A percentile compares a stretch with the other conserved stretches of the same genome.
Conservation (phyloP, 2,113 vertebrate genomes). For the Mohoua ochrocephala region DNA sequence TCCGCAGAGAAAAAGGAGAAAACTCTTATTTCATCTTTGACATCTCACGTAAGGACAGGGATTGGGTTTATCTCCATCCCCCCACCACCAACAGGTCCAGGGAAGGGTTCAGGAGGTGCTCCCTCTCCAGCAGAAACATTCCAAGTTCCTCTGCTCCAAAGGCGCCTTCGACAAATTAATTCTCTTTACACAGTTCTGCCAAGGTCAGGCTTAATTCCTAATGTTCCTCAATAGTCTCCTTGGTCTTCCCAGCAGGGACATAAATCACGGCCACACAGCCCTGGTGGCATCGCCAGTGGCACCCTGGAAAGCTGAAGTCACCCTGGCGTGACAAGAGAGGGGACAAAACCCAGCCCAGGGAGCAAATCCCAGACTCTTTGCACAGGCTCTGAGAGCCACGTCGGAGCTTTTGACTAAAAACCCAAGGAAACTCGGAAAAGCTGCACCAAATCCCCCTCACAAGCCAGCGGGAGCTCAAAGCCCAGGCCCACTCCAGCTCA, state of each 20-base stretch:
- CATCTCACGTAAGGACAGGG: neutral
- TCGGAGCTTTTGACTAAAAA: neutral
- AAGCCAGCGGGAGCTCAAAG: neutral
- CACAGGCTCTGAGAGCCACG: fast-evolving
- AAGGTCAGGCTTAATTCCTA: neutral
- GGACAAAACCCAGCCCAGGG: neutral
- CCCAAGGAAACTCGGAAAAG: neutral
- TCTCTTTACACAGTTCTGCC: neutral
- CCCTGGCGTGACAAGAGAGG: fast-evolving
- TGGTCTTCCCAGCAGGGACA: neutral
- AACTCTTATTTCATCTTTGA: neutral
- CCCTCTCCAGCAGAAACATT: neutral
- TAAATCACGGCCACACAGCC: neutral
- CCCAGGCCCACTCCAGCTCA: neutral
- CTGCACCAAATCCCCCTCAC: neutral
- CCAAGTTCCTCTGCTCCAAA: neutral
- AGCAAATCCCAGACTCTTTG: neutral
- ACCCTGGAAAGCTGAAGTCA: neutral
- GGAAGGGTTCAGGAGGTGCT: neutral
- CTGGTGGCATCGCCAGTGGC: neutral
- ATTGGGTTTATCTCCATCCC: neutral
- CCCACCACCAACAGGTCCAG: neutral
- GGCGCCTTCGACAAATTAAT: neutral
- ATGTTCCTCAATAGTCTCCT: neutral
- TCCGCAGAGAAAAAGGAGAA: neutral